Evolutionary conservation across 2,113 vertebrate genomes (phyloP).

Genomic region (Callospermophilus lateralis): DNA sequence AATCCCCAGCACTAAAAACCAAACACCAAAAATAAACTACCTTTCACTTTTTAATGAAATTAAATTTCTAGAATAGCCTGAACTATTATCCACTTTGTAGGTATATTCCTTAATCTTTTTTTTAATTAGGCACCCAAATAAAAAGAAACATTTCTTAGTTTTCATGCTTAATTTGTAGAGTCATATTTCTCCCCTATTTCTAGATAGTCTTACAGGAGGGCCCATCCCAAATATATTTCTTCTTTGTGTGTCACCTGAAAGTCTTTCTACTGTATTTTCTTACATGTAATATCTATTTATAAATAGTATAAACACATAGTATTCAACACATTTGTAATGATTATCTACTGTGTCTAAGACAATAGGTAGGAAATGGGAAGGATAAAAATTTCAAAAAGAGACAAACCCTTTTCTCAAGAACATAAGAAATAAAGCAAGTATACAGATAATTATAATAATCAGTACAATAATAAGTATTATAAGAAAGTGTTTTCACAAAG

Average conservation of each 20-base stretch:
- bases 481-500: conserved; percentile 10
- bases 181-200: neutral
- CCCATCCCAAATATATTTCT: neutral
- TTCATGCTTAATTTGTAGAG: neutral
- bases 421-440: neutral
- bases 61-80: neutral
- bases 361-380: neutral
- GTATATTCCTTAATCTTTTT: conserved; percentile 13
- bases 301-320: no score
- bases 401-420: conserved; percentile 8
- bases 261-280: conserved; percentile 26
- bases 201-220: neutral
- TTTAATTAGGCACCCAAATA: no score
- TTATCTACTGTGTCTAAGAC: neutral
- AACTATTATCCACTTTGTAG: neutral
- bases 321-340: neutral
- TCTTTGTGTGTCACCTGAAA: neutral
- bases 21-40: neutral
- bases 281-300: neutral
- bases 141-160: neutral
- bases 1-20: neutral
- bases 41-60: conserved; percentile 54
- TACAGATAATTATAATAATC: neutral
- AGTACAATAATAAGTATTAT: neutral
- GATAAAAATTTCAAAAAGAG: conserved; percentile 17